Percentiles rank a stretch among this genome's conserved stretches.
Evolutionary conservation across 1,140 invertebrate genomes (phyloP).

Genomic region (Heliothis subflexa): DNA sequence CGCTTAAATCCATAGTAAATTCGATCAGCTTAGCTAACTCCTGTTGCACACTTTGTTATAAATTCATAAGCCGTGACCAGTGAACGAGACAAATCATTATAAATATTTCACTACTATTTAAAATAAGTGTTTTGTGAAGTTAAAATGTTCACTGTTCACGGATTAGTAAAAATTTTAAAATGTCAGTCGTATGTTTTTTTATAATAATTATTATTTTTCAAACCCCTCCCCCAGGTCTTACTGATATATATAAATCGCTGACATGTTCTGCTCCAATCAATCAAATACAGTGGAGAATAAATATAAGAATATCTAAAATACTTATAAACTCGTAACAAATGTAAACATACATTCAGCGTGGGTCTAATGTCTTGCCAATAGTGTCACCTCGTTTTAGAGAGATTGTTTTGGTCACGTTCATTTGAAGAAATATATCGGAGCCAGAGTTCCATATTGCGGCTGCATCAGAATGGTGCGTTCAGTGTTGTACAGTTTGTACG

Average conservation of each 20-base stretch:
- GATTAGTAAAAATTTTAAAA: constrained; percentile 70
- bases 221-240: constrained; percentile 42
- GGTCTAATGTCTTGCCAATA: constrained; percentile 69
- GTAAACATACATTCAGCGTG: constrained; percentile 84
- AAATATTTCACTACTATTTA: constrained; percentile 47
- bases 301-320: constrained; percentile 88
- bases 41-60: constrained; percentile 65
- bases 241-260: constrained; percentile 57
- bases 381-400: constrained; percentile 63
- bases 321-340: constrained; percentile 87
- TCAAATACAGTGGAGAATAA: constrained; percentile 83
- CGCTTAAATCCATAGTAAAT: constrained; percentile 85
- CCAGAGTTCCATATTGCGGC: constrained; percentile 71
- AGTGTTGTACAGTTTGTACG: constrained; percentile 61
- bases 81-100: constrained; percentile 64
- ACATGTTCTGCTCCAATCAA: constrained; percentile 68
- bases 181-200: constrained; percentile 68
- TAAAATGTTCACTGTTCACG: constrained; percentile 67
- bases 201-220: constrained; percentile 35
- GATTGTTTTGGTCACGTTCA: constrained; percentile 71
- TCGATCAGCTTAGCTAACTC: constrained; percentile 82
- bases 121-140: constrained; percentile 58
- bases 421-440: constrained; percentile 78
- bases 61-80: constrained; percentile 69
- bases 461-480: constrained; percentile 63